Percentiles rank a stretch among this genome's conserved stretches.
Conservation (phyloP, 2,113 vertebrate species). For the Forbesichthys papilliferus region DNA sequence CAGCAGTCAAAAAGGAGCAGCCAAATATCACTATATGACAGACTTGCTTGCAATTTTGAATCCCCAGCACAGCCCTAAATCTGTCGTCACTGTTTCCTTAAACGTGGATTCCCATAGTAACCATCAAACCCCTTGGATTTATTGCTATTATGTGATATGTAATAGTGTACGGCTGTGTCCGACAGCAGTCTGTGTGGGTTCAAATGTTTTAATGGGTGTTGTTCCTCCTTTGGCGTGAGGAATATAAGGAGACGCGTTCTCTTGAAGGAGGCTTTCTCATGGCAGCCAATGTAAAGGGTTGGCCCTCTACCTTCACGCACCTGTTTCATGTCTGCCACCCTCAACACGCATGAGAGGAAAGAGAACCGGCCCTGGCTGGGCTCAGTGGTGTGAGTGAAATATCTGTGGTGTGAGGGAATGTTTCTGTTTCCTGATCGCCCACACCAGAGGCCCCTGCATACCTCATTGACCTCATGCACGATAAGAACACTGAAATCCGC, state of each 20-base stretch:
- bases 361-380: not conserved
- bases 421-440: conserved; percentile 71
- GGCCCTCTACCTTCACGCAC: not conserved
- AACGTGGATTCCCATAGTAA: conserved; percentile 10
- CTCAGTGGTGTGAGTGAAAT: not conserved
- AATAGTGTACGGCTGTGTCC: not conserved
- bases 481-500: conserved; percentile 89
- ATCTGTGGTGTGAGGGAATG: not conserved
- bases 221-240: conserved; percentile 8
- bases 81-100: not conserved
- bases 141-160: not conserved
- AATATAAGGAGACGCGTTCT: not conserved
- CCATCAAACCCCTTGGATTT: not conserved
- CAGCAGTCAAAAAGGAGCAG: not conserved
- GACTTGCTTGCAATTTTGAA: not conserved
- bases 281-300: conserved; percentile 11
- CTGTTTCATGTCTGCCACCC: conserved; percentile 4
- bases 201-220: conserved; percentile 19
- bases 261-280: not conserved
- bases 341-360: not conserved
- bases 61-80: not conserved
- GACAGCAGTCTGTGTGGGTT: conserved; percentile 5
- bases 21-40: not conserved
- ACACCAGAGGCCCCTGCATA: conserved; percentile 86
- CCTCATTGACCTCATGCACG: conserved; percentile 93